A percentile compares a stretch with the other conserved stretches of the same genome.
Evolutionary conservation across 2,113 vertebrate species (phyloP).

Genomic region (Notothenia coriiceps): DNA sequence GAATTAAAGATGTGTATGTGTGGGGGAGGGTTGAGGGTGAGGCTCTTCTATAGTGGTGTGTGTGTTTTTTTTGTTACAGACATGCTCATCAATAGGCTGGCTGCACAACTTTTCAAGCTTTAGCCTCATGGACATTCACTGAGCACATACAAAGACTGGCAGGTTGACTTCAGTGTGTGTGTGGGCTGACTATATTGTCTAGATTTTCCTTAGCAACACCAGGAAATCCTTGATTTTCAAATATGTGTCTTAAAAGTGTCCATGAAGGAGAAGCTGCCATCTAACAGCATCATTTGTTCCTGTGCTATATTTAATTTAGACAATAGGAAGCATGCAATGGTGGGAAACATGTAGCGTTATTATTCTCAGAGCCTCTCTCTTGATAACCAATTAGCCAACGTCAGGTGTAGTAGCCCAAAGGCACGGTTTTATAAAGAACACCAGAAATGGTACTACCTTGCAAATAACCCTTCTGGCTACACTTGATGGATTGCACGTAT

Average conservation of each 20-base stretch:
- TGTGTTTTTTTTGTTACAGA: conserved; percentile 63
- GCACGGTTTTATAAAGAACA: conserved; percentile 59
- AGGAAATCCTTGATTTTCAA: conserved; percentile 1
- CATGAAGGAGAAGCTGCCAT: neutral
- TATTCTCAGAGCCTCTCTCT: conserved; percentile 69
- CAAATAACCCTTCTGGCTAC: conserved; percentile 56
- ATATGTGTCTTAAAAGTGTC: conserved; percentile 25
- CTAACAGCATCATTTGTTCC: neutral
- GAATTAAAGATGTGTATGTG: conserved; percentile 56
- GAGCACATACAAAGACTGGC: conserved; percentile 49
- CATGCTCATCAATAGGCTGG: conserved; percentile 63
- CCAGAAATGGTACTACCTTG: conserved; percentile 51
- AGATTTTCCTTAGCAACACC: conserved; percentile 34
- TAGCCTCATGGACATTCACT: conserved; percentile 57
- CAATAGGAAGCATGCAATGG: neutral
- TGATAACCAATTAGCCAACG: conserved; percentile 73
- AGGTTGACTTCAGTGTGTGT: conserved; percentile 53
- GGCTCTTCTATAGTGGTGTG: neutral
- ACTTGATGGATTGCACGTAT: conserved; percentile 60
- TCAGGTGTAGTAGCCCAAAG: conserved; percentile 60
- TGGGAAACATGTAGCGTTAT: conserved; percentile 53
- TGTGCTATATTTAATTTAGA: neutral
- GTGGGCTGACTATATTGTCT: conserved; percentile 54
- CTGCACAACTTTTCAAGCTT: conserved; percentile 62
- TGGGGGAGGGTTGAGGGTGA: neutral